Base-by-base conservation (phyloP, 1,140 invertebrate genomes). In the Drosophila subpulchrella region DNA sequence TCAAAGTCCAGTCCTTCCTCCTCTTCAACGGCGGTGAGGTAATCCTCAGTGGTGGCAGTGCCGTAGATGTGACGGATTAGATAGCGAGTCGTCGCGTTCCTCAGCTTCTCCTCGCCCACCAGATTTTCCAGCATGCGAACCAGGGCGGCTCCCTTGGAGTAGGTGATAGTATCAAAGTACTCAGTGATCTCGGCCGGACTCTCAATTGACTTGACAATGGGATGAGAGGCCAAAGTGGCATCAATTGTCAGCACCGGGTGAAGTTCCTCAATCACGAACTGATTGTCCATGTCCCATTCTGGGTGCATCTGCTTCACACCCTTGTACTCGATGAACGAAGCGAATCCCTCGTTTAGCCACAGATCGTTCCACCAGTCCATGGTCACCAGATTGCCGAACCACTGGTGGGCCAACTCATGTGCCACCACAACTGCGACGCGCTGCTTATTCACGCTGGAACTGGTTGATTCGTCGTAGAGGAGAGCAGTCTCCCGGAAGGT, bases 281-380 rank as follows among this genome's bases (percentile, higher is more conserved):
- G 95, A 20, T 95, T 95, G 91, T 98, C 97, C 94, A 97, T 95
- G 84, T 96, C 94, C 97, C 97, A 98, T 30, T 96, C 94, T 2
- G 96, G 95, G 86, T 97, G 94, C 42, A 96, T 94, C 30, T 93
- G 93, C 89, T 96, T 93, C 5, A 96, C 93, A 42, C 96, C 96
- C 92, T 97, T 97, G 77, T 95, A 97, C 92, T 97, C 95, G 93
- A 98, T 96, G 86, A 96, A 98, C 5, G 95, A 95, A 8, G 97
- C 97, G 90, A 99, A 98, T 3, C 97, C 97, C 93, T 98, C 97
- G 92, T 98, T 98, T 7, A 98, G 93, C 97, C 97, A 98, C 0
- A 98, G 93, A 92, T 98, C 97, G 91, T 96, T 96, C 97, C 97
- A 98, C 97, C 97, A 98, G 73, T 95, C 94, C 95, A 98, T 95